A percentile compares a stretch with the other conserved stretches of the same genome.
Evolutionary conservation across 2,797 vertebrate species (phyloP).

Genomic region (Labeo calbasu): DNA sequence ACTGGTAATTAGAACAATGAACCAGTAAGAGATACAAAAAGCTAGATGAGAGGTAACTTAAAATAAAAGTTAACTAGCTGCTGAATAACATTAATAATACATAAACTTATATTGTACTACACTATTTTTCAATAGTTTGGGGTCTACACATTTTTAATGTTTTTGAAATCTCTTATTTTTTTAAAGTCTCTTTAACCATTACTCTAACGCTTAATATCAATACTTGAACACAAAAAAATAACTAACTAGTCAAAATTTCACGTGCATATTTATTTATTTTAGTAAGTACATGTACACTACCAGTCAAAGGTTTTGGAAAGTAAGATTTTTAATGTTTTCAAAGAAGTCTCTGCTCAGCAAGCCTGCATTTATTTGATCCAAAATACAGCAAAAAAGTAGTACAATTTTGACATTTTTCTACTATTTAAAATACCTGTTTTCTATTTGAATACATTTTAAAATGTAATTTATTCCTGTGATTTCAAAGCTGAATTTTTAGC

Average conservation of each 20-base stretch:
- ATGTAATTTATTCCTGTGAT: no score
- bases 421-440: no score
- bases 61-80: background rate
- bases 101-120: background rate
- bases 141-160: background rate
- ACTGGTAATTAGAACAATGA: background rate
- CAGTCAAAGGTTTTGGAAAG: no score
- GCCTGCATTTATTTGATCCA: no score
- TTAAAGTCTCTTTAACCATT: background rate
- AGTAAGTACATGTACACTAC: background rate
- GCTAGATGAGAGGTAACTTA: background rate
- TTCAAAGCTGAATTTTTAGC: no score
- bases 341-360: no score
- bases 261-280: background rate
- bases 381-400: no score
- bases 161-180: no score
- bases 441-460: no score
- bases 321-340: no score
- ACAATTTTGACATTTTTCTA: no score
- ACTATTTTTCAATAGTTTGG: background rate
- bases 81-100: background rate
- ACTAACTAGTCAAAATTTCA: no score
- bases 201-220: background rate
- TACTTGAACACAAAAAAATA: background rate
- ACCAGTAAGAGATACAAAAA: background rate